Percentiles rank a stretch among this genome's conserved stretches.
Evolutionary conservation across 2,113 vertebrate genomes (phyloP).

Genomic region (Platysternon megacephalum): DNA sequence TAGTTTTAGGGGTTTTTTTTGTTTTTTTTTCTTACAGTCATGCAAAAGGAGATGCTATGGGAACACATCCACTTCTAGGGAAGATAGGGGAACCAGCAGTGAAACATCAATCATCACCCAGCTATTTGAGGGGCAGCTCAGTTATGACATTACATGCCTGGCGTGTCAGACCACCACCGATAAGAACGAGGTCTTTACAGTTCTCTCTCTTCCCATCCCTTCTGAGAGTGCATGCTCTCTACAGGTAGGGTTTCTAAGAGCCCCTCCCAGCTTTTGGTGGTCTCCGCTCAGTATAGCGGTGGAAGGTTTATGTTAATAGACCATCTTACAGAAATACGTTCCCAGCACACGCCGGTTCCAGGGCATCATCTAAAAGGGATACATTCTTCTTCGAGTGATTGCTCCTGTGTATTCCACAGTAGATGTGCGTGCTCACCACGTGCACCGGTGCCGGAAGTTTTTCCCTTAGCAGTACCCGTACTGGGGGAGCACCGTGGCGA

Average conservation of each 20-base stretch:
- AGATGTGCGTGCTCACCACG: too few relatives aligned
- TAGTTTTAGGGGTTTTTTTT: background rate
- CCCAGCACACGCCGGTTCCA: background rate
- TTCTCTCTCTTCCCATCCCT: conserved; percentile 88
- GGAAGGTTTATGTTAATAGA: accelerated
- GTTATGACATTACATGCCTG: conserved; percentile 77
- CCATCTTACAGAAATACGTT: background rate
- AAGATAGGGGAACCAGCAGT: background rate
- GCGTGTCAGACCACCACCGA: conserved; percentile 76
- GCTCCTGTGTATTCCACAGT: too few relatives aligned
- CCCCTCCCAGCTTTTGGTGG: accelerated
- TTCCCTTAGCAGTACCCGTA: too few relatives aligned
- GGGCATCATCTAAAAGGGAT: background rate
- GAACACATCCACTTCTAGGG: background rate
- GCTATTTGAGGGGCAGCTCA: conserved; percentile 88
- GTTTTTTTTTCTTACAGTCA: conserved; percentile 25
- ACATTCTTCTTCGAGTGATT: too few relatives aligned
- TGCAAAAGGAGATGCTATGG: conserved; percentile 15
- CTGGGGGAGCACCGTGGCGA: too few relatives aligned
- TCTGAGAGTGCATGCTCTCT: conserved; percentile 77
- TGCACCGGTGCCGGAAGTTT: too few relatives aligned
- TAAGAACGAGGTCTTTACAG: conserved; percentile 82
- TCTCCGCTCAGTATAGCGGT: background rate
- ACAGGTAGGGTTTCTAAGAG: conserved; percentile 72
- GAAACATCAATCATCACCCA: conserved; percentile 82